A percentile compares a stretch with the other conserved stretches of the same genome.
phyloP scores from a whole-genome alignment of 2,113 vertebrate species.

The Himantopus leucocephalus region DNA sequence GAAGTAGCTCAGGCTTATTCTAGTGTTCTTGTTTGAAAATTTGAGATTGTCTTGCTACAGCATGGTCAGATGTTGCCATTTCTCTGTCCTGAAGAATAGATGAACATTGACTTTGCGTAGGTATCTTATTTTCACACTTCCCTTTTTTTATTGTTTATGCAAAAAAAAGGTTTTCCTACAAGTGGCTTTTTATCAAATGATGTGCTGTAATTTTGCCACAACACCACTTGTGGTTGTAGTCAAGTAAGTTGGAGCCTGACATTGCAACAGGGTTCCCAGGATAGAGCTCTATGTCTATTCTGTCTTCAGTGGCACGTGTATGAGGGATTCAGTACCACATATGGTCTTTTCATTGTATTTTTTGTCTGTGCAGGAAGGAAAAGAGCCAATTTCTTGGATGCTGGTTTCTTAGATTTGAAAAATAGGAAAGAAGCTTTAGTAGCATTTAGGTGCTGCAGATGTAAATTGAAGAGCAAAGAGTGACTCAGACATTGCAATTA shows the following conservation, averaged over 20 bases:
- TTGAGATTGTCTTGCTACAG: neutral
- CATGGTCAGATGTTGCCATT: neutral
- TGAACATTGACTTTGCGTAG: neutral
- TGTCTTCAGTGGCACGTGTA: neutral
- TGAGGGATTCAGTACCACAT: neutral
- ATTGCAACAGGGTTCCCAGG: neutral
- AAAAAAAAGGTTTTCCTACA: neutral
- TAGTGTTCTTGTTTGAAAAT: neutral
- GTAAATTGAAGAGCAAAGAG: neutral
- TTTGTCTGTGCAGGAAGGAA: neutral
- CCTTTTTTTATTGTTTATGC: neutral
- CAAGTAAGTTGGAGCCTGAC: neutral
- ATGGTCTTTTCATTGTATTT: neutral
- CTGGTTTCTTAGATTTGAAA: neutral
- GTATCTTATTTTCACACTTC: neutral
- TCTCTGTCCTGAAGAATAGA: neutral
- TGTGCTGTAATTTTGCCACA: neutral
- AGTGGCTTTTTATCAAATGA: neutral
- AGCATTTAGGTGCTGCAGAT: neutral
- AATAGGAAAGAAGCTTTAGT: neutral
- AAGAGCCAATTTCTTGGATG: neutral
- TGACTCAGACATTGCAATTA: neutral
- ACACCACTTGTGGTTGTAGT: neutral
- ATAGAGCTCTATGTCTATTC: rapidly evolving
- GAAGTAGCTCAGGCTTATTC: neutral